Conservation (phyloP, 2,113 vertebrate species). For the Grammomys dolichurus region DNA sequence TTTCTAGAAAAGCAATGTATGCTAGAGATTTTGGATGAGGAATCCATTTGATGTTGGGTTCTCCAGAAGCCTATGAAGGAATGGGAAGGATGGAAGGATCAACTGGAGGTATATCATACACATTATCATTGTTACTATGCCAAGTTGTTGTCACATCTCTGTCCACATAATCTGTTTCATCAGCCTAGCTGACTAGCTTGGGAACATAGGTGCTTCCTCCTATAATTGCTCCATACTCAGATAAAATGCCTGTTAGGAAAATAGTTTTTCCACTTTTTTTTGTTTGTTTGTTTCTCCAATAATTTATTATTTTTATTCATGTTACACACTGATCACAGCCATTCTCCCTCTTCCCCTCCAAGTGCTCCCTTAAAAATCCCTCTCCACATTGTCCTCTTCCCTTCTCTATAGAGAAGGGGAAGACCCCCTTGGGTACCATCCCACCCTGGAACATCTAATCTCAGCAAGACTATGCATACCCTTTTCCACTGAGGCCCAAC, state of each 20-base stretch:
- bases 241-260: slow-evolving; percentile 95
- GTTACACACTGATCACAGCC: too few relatives aligned
- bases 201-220: slow-evolving; percentile 89
- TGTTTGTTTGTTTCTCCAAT: too few relatives aligned
- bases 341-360: too few relatives aligned
- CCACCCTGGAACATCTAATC: too few relatives aligned
- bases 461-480: too few relatives aligned
- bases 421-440: too few relatives aligned
- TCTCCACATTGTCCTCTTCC: too few relatives aligned
- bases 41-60: background rate
- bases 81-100: background rate
- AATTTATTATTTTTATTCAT: too few relatives aligned
- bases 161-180: background rate
- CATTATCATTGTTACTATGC: background rate
- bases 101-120: background rate
- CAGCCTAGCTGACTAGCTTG: too few relatives aligned
- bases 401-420: too few relatives aligned
- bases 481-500: too few relatives aligned
- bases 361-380: too few relatives aligned
- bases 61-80: background rate
- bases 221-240: slow-evolving; percentile 89
- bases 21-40: background rate
- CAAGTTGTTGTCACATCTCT: background rate
- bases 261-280: slow-evolving; percentile 88
- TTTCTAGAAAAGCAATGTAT: background rate